phyloP scores from a whole-genome alignment of 2,113 vertebrate genomes.

The Neodontobutis hainanensis region DNA sequence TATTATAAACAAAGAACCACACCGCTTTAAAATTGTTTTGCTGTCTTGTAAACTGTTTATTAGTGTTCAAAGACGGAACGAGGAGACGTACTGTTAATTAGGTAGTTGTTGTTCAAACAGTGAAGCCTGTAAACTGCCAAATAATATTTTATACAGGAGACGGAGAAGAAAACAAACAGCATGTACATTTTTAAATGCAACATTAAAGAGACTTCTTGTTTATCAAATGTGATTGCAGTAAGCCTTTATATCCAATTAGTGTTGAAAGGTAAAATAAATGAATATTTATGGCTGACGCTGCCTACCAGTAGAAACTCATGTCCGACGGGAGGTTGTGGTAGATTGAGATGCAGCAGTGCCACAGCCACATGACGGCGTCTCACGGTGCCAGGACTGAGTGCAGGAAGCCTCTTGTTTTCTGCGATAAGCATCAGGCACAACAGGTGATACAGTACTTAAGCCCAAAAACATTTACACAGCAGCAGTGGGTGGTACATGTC shows the following conservation, averaged over 20 bases:
- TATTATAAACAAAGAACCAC: not conserved
- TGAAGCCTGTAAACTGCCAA: slow-evolving; percentile 9
- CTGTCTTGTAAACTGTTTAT: slow-evolving; percentile 14
- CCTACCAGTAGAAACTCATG: too few species aligned
- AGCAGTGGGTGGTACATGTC: slow-evolving; percentile 36
- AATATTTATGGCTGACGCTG: too few species aligned
- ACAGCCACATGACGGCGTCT: slow-evolving; percentile 44
- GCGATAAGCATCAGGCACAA: slow-evolving; percentile 26
- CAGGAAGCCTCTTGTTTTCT: slow-evolving; percentile 15
- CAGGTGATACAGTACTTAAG: slow-evolving; percentile 37
- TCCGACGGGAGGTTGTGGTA: not conserved
- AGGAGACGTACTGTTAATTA: not conserved
- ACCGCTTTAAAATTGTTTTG: not conserved
- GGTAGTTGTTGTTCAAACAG: slow-evolving; percentile 6
- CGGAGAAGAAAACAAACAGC: not conserved
- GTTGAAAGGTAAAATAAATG: too few species aligned
- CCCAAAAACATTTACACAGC: slow-evolving; percentile 47
- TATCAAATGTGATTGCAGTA: not conserved
- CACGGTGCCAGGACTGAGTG: slow-evolving; percentile 15
- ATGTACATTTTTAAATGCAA: too few species aligned
- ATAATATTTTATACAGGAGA: slow-evolving; percentile 1
- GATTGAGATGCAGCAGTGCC: slow-evolving; percentile 30
- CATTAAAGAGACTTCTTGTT: slow-evolving; percentile 15
- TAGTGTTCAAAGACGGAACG: slow-evolving; percentile 2
- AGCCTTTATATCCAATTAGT: too few species aligned